Conservation (phyloP, 2,797 vertebrate genomes). For the Bradypodion ventrale region DNA sequence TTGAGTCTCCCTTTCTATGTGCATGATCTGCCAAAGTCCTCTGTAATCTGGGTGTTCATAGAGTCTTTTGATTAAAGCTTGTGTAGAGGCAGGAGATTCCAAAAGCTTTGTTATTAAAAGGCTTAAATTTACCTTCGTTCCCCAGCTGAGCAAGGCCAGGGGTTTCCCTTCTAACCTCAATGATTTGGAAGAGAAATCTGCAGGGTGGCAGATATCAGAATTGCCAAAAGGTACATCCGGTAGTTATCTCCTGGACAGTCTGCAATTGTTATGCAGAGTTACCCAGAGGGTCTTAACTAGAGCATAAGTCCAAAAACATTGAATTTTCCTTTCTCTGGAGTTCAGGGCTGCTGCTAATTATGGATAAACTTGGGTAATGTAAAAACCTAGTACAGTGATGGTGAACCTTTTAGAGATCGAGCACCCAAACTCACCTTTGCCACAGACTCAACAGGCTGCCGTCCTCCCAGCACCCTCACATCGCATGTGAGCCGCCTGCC, state of each 20-base stretch:
- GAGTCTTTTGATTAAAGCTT: neutral
- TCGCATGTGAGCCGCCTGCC: too few species aligned
- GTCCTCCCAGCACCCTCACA: too few species aligned
- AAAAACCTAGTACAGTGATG: too few species aligned
- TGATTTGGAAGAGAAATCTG: neutral
- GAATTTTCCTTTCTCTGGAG: too few species aligned
- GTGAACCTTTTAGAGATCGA: too few species aligned
- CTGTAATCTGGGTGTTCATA: neutral
- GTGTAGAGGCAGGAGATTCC: neutral
- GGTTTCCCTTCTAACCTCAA: neutral
- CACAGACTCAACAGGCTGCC: too few species aligned
- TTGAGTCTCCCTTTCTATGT: neutral
- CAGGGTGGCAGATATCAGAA: neutral
- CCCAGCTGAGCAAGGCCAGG: neutral
- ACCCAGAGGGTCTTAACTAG: too few species aligned
- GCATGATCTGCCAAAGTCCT: slow-evolving; percentile 4
- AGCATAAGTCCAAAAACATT: too few species aligned
- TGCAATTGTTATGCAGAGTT: too few species aligned
- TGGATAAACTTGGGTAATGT: too few species aligned
- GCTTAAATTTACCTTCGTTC: neutral
- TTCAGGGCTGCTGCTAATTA: too few species aligned
- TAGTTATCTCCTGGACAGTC: neutral
- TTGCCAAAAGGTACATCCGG: neutral
- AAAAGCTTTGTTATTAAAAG: neutral
- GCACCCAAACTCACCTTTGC: too few species aligned